These are phyloP conservation scores for Drosophila gunungcola DNA, from an alignment of 1,140 invertebrate species.

Conservation along the genomic window DNA sequence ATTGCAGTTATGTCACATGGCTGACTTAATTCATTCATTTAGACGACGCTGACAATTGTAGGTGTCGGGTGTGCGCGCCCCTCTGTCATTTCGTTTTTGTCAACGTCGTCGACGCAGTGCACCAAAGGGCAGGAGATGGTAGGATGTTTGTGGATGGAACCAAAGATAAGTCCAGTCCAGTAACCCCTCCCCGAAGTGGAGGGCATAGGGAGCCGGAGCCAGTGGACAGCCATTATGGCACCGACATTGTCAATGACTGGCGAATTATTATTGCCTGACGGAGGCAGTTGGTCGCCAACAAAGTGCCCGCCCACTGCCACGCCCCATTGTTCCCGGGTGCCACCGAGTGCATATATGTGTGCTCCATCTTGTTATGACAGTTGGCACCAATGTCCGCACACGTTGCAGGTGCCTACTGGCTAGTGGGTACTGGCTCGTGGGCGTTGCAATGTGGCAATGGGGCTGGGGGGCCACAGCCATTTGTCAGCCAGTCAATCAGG, in stretches of 20 bases:
- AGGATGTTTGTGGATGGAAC: background rate
- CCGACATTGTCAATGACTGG: conserved; percentile 78
- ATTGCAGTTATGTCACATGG: conserved; percentile 81
- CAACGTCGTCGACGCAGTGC: conserved; percentile 62
- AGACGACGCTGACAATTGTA: conserved; percentile 79
- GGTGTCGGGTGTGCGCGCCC: conserved; percentile 63
- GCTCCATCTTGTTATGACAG: conserved; percentile 71
- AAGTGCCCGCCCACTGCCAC: conserved; percentile 11
- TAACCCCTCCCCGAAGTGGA: background rate
- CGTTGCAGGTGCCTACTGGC: conserved; percentile 45
- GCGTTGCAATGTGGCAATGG: conserved; percentile 25
- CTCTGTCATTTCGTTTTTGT: conserved; percentile 67
- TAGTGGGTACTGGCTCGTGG: background rate
- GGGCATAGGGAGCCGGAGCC: conserved; percentile 15
- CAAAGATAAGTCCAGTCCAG: background rate
- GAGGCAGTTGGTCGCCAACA: conserved; percentile 62
- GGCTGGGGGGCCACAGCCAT: conserved; percentile 39
- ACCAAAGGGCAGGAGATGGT: conserved; percentile 31
- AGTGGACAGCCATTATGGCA: conserved; percentile 75
- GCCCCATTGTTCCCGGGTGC: conserved; percentile 16
- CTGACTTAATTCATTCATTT: conserved; percentile 83
- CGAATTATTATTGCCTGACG: conserved; percentile 78
- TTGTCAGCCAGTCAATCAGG: conserved; percentile 68
- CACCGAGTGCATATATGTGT: conserved; percentile 12
- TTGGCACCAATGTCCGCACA: conserved; percentile 59